Conservation (phyloP, 2,888 invertebrate genomes). For the Gasteruption jaculator region DNA sequence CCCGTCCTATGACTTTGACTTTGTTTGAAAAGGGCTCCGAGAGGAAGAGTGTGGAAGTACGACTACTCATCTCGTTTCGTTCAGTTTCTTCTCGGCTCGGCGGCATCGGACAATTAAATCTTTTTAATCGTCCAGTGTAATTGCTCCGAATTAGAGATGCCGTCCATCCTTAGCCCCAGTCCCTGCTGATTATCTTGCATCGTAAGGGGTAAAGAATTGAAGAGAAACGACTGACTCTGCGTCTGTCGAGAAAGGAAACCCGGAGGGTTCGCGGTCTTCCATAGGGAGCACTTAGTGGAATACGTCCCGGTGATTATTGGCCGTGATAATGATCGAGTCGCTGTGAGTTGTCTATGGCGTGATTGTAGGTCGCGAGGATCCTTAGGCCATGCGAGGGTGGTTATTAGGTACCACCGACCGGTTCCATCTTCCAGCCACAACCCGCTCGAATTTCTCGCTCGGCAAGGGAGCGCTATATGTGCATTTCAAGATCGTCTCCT, state of each 20-base stretch:
- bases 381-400: slow-evolving; percentile 48
- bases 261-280: background rate
- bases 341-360: slow-evolving; percentile 47
- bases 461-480: too few relatives aligned
- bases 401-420: slow-evolving; percentile 47
- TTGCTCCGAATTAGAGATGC: slow-evolving; percentile 45
- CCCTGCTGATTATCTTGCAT: slow-evolving; percentile 29
- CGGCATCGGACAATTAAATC: slow-evolving; percentile 43
- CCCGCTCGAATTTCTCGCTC: too few relatives aligned
- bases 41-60: slow-evolving; percentile 17
- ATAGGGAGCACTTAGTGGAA: slow-evolving; percentile 47
- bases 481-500: too few relatives aligned
- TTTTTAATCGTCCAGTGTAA: slow-evolving; percentile 46
- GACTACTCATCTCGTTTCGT: too few relatives aligned
- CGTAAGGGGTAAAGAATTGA: too few relatives aligned
- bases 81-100: too few relatives aligned
- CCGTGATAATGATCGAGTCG: slow-evolving; percentile 50
- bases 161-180: slow-evolving; percentile 26
- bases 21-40: too few relatives aligned
- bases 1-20: too few relatives aligned
- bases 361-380: slow-evolving; percentile 45
- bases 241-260: too few relatives aligned
- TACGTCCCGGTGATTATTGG: slow-evolving; percentile 49
- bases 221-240: too few relatives aligned
- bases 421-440: slow-evolving; percentile 41